Base-by-base conservation (phyloP, 2,888 invertebrate genomes). In the Elmis aenea region DNA sequence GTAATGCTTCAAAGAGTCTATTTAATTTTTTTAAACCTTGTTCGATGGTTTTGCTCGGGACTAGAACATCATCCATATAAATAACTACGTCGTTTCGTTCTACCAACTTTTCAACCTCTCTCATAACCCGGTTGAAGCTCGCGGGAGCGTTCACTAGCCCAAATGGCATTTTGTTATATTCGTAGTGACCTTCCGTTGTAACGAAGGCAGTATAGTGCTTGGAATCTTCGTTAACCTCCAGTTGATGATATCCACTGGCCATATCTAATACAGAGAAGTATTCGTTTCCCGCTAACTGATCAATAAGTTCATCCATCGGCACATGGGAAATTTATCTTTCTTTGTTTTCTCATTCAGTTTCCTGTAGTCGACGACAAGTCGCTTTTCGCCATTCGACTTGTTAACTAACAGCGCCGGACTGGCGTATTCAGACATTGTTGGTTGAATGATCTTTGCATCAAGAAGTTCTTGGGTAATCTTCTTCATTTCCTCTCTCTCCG, bases 31-130 rank as follows among this genome's bases (percentile, higher is more conserved):
- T 16, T 4, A 45, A 12, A 10, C 42, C 38, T 20, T 42, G 36
- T 11, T 26, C 22, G 15, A 26, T 26, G 9, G 15, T 38, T 33
- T 45, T 6, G 28, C 34, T 40, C 1, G 52, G 49, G 11, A 57
- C 48, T 5, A 58, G 34, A 1, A 59, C n/a, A 28, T 61, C 57
- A 26, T 59, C 61, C 25, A n/a, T n/a, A n/a, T n/a, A n/a, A n/a
- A 60, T 46, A 5, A 51, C 31, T 2, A 31, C 36, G 2, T 41
- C 33, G 14, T 37, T 18, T 6, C 30, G 33, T 1, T 26, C 9
- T 27, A 34, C 13, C 5, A 28, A 22, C 10, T 36, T 38, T 10
- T 54, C 30, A 5, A 46, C 28, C 13, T 43, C 35, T 26, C 53
- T 54, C 3, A 57, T 38, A 22, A 46, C 42, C 5, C 50, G 40